Percentiles rank a stretch among this genome's conserved stretches.
Evolutionary conservation across 2,888 invertebrate genomes (phyloP).

Genomic region (Anoplius nigerrimus): DNA sequence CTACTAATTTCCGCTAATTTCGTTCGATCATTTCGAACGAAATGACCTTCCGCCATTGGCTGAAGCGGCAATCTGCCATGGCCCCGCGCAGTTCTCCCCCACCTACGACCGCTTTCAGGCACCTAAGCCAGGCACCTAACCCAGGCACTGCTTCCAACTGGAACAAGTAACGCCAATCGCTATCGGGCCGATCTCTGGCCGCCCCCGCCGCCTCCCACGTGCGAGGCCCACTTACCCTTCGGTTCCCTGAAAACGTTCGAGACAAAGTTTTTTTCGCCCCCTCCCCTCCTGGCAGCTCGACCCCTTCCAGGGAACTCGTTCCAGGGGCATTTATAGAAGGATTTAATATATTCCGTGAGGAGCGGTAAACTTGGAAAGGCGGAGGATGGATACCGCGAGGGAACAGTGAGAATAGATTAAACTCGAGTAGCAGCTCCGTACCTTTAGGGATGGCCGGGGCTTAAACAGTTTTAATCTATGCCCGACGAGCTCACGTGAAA

Average conservation of each 20-base stretch:
- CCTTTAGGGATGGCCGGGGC: slow-evolving; percentile 59
- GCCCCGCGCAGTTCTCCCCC: too few relatives aligned
- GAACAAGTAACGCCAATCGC: slow-evolving; percentile 1
- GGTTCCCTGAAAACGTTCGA: slow-evolving; percentile 9
- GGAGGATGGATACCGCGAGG: slow-evolving; percentile 53
- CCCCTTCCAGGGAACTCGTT: slow-evolving; percentile 17
- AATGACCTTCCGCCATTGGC: slow-evolving; percentile 26
- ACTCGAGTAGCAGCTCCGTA: slow-evolving; percentile 62
- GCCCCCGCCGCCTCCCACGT: slow-evolving; percentile 7
- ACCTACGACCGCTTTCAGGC: too few relatives aligned
- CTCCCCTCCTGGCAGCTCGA: too few relatives aligned
- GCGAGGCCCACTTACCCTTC: slow-evolving; percentile 12
- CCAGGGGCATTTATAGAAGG: slow-evolving; percentile 35
- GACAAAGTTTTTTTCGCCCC: not conserved
- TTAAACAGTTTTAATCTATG: slow-evolving; percentile 68
- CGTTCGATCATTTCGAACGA: slow-evolving; percentile 28
- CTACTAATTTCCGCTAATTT: slow-evolving; percentile 38
- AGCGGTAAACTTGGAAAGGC: slow-evolving; percentile 45
- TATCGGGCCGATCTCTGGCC: slow-evolving; percentile 34
- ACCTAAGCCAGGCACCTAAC: too few relatives aligned
- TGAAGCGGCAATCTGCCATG: not conserved
- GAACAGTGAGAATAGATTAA: slow-evolving; percentile 67
- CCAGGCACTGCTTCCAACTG: slow-evolving; percentile 17
- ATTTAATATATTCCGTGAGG: slow-evolving; percentile 42
- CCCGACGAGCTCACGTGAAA: slow-evolving; percentile 64